Percentiles rank a stretch among this genome's conserved stretches.
Conservation (phyloP, 2,888 invertebrate genomes). For the Meteorus cinctellus region DNA sequence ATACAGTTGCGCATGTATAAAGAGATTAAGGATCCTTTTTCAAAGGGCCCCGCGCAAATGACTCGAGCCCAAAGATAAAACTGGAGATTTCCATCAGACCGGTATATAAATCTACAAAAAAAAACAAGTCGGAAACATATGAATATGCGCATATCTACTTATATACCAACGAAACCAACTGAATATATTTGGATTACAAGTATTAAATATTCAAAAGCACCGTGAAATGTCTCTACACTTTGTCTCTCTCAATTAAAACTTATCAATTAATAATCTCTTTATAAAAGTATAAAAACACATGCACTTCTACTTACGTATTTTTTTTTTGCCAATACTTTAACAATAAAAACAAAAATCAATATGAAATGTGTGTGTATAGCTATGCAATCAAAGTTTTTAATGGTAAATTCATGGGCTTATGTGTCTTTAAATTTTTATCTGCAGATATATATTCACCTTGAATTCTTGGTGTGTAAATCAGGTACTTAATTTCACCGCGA, state of each 20-base stretch:
- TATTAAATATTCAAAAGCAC: slow-evolving; percentile 44
- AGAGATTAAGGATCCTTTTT: slow-evolving; percentile 39
- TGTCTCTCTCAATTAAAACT: slow-evolving; percentile 56
- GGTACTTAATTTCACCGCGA: slow-evolving; percentile 62
- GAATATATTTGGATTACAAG: slow-evolving; percentile 2
- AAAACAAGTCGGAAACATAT: slow-evolving; percentile 36
- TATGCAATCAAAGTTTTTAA: neutral
- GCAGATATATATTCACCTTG: slow-evolving; percentile 1
- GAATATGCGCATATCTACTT: neutral
- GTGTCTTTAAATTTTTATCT: slow-evolving; percentile 16
- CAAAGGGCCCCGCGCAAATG: slow-evolving; percentile 50
- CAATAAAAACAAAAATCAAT: slow-evolving; percentile 4
- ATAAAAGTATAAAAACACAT: slow-evolving; percentile 1
- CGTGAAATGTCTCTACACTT: slow-evolving; percentile 55
- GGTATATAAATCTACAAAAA: neutral
- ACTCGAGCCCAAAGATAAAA: slow-evolving; percentile 44
- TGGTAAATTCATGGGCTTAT: neutral
- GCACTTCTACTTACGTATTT: neutral
- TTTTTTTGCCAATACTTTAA: neutral
- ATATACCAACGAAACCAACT: slow-evolving; percentile 27
- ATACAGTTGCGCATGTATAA: slow-evolving; percentile 17
- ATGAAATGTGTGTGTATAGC: neutral
- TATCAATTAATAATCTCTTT: slow-evolving; percentile 55
- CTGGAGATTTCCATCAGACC: slow-evolving; percentile 45
- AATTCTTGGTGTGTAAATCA: slow-evolving; percentile 58